Percentiles rank a stretch among this genome's conserved stretches.
Evolutionary conservation across 2,797 vertebrate genomes (phyloP).

Genomic region (Lacerta viridis): DNA sequence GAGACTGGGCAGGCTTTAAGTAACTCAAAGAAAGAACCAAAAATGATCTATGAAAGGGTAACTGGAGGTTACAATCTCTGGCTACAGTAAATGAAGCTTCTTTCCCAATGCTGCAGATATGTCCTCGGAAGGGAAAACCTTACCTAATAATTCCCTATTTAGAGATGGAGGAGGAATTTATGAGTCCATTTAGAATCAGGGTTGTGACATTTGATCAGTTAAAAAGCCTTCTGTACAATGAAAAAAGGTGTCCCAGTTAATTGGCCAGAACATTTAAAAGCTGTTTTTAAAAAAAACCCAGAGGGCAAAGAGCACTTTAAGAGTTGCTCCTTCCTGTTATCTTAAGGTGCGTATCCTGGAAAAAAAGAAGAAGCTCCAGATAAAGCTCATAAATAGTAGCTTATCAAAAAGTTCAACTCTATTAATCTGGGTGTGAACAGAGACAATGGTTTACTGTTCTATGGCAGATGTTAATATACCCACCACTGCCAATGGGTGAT

Average conservation of each 20-base stretch:
- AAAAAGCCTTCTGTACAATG: neutral
- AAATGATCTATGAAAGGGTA: neutral
- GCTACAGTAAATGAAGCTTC: neutral
- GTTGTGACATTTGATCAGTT: neutral
- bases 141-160: neutral
- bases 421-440: too few relatives aligned
- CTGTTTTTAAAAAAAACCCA: neutral
- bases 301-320: too few relatives aligned
- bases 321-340: too few relatives aligned
- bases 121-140: too few relatives aligned
- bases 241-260: neutral
- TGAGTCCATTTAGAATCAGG: neutral
- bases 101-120: neutral
- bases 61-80: neutral
- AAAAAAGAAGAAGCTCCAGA: too few relatives aligned
- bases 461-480: too few relatives aligned
- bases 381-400: too few relatives aligned
- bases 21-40: neutral
- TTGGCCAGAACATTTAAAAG: neutral
- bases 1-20: neutral
- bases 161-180: too few relatives aligned
- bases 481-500: too few relatives aligned
- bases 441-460: too few relatives aligned
- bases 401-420: too few relatives aligned
- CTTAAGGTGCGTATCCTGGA: too few relatives aligned